Percentiles rank a stretch among this genome's conserved stretches.
phyloP scores from a whole-genome alignment of 2,888 invertebrate species.

The Onthophagus sagittarius region DNA sequence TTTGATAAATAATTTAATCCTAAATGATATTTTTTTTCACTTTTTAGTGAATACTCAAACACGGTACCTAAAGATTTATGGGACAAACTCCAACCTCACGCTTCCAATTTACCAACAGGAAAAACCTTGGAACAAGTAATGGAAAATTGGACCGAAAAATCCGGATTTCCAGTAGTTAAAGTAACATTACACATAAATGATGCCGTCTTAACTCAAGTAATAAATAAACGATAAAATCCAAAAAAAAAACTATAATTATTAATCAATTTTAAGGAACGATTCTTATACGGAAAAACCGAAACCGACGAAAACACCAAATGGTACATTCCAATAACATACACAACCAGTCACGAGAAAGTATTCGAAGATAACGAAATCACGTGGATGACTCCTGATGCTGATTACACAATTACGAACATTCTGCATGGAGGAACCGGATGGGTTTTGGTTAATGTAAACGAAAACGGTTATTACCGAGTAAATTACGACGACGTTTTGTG shows the following conservation, averaged over 20 bases:
- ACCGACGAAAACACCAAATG: constrained; percentile 35
- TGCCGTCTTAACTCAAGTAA: constrained; percentile 34
- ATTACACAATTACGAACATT: constrained; percentile 11
- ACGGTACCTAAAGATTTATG: constrained; percentile 54
- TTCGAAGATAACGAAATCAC: constrained; percentile 43
- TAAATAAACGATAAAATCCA: neutral
- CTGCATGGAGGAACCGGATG: constrained; percentile 40
- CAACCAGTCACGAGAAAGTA: constrained; percentile 44
- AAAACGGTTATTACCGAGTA: constrained; percentile 64
- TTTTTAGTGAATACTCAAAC: constrained; percentile 30
- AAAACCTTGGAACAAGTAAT: constrained; percentile 45
- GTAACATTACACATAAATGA: constrained; percentile 38
- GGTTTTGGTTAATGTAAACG: constrained; percentile 60
- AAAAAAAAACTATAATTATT: neutral
- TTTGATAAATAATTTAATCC: no score
- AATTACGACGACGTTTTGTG: constrained; percentile 54
- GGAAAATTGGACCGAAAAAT: constrained; percentile 59
- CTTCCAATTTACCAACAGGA: constrained; percentile 18
- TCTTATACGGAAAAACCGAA: constrained; percentile 20
- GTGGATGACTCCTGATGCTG: constrained; percentile 29
- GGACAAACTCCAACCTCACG: constrained; percentile 44
- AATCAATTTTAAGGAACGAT: constrained; percentile 28
- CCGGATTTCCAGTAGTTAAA: constrained; percentile 58
- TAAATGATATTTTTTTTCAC: neutral
- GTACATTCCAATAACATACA: constrained; percentile 52